These are phyloP conservation scores for Smutsia temminckii DNA, from an alignment of 2,797 vertebrate species.

Conservation along the genomic window DNA sequence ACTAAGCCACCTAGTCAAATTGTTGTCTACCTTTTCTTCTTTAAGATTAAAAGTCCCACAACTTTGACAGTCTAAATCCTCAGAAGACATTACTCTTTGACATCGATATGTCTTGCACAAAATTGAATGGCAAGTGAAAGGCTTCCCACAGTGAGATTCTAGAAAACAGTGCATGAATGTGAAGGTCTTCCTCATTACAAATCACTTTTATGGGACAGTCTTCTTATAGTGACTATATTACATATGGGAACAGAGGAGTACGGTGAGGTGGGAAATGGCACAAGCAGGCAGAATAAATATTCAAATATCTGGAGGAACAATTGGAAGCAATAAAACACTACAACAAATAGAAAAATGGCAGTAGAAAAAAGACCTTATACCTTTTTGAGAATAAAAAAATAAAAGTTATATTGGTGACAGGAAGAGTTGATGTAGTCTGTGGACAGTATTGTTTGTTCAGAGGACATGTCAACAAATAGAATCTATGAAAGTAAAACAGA, in stretches of 20 bases:
- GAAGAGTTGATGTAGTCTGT: background rate
- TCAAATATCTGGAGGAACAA: background rate
- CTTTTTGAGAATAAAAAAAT: conserved; percentile 16
- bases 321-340: background rate
- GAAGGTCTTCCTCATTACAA: background rate
- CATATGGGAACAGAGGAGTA: background rate
- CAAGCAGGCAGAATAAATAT: background rate
- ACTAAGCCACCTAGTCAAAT: conserved; percentile 13
- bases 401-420: background rate
- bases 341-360: background rate
- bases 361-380: background rate
- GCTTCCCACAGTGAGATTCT: background rate
- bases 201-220: conserved; percentile 7
- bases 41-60: background rate
- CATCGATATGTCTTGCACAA: background rate
- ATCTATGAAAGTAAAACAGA: background rate
- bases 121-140: conserved; percentile 22
- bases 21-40: background rate
- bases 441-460: background rate
- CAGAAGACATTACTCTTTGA: conserved; percentile 34
- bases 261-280: background rate
- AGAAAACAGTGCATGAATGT: background rate
- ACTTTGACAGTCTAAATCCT: conserved; percentile 16
- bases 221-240: background rate
- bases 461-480: background rate